Evolutionary conservation across 92 coral and sea anemone genomes (phyloP), one percentile per base, ranked within the genome.

Genomic region (Isaurus tuberculatus): DNA sequence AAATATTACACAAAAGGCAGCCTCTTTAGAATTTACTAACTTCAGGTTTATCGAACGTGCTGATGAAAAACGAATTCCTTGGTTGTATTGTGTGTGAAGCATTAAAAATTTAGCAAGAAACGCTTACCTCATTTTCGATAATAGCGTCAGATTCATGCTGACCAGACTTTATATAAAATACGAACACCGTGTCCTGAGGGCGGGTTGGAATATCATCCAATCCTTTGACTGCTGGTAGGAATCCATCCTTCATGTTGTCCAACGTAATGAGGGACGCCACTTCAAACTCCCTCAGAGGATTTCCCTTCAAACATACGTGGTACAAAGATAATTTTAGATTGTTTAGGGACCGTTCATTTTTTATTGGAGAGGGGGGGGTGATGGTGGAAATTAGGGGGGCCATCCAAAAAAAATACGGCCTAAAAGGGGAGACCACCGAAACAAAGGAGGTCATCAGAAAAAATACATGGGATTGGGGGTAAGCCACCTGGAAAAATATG

Each of bases 181-280:
- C 97, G 67, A 86, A 89, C 63, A 92, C 99, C 0, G 97, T 96
- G 81, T 96, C 99, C 83, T 92, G 97, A 29, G 93, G 90, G 20
- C 99, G 91, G 4, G 99, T 92, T 5, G 99, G 92, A 55, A 96
- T 70, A 51, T 63, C 88, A 85, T 96, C 99, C 73, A 96, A 72
- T 30, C 88, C 93, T 72, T 79, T 84, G 17, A 96, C 72, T n/a
- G 98, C 95, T 37, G 91, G 86, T 19, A 82, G 83, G 40, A 96
- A 92, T 40, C 92, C 95, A 19, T 78, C 87, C 19, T 89, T 88
- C 0, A 89, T 61, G 51, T 19, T 63, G 69, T 94, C 83, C 9
- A 95, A 88, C 0, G 93, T 92, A 13, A 94, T 30, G 10, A 93
- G 81, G 25, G 98, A 91, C 13, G 91, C 89, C 27, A 88, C 94